Percentiles rank a stretch among this genome's conserved stretches.
Evolutionary conservation across 2,888 invertebrate genomes (phyloP).

Genomic region (Sialis lutaria): DNA sequence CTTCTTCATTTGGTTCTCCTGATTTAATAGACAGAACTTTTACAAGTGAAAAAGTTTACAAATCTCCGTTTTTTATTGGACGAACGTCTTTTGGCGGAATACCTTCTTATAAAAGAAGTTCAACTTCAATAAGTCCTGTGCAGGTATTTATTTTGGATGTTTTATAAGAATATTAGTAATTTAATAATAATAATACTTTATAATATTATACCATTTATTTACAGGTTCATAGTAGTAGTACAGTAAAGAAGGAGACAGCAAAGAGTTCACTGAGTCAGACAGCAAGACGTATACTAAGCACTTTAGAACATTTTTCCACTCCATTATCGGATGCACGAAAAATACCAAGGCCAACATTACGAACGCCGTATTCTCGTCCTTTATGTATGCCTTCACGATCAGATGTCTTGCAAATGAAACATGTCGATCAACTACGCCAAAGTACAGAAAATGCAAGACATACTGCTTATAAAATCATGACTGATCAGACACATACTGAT

Average conservation of each 20-base stretch:
- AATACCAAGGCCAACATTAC: conserved; percentile 35
- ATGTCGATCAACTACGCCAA: too few relatives aligned
- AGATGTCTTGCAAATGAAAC: too few relatives aligned
- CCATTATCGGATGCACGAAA: conserved; percentile 63
- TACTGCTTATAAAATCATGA: too few relatives aligned
- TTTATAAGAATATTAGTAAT: too few relatives aligned
- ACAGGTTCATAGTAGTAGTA: conserved; percentile 8
- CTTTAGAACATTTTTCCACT: conserved; percentile 67
- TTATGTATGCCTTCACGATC: too few relatives aligned
- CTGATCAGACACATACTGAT: too few relatives aligned
- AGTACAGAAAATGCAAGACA: too few relatives aligned
- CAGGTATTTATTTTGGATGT: too few relatives aligned
- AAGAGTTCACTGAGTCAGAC: conserved; percentile 39
- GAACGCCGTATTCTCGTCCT: too few relatives aligned
- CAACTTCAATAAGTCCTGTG: conserved; percentile 8
- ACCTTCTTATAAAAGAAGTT: conserved; percentile 30
- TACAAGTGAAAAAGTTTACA: conserved; percentile 25
- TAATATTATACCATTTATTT: too few relatives aligned
- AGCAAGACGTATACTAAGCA: conserved; percentile 58
- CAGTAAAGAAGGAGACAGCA: conserved; percentile 18
- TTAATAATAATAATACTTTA: too few relatives aligned
- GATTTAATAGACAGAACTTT: conserved; percentile 26
- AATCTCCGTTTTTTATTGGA: conserved; percentile 61
- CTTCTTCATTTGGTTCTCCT: conserved; percentile 24
- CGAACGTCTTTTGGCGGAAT: conserved; percentile 61